Percentiles rank a stretch among this genome's conserved stretches.
Conservation (phyloP, 2,888 invertebrate genomes). For the Byasa hedistus region DNA sequence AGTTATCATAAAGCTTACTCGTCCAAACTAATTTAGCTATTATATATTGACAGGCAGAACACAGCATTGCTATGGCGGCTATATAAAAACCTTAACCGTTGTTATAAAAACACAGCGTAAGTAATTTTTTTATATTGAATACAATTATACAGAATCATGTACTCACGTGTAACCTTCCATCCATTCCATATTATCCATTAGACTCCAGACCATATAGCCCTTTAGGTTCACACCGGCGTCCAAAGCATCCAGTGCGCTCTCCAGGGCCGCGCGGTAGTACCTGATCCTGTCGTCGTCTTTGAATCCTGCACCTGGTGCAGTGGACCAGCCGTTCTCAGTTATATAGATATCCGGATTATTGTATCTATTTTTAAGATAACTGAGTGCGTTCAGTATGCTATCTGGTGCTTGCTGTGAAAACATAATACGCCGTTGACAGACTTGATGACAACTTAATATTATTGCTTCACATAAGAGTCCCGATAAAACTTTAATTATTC, state of each 20-base stretch:
- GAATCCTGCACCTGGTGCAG: slow-evolving; percentile 44
- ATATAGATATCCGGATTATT: slow-evolving; percentile 77
- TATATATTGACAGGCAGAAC: too few relatives aligned
- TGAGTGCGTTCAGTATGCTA: slow-evolving; percentile 78
- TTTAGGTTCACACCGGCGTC: slow-evolving; percentile 68
- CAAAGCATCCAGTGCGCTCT: slow-evolving; percentile 62
- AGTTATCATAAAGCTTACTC: too few relatives aligned
- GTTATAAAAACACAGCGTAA: not conserved
- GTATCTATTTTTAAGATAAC: slow-evolving; percentile 69
- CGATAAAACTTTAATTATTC: too few relatives aligned
- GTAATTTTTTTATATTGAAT: too few relatives aligned
- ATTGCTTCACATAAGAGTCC: too few relatives aligned
- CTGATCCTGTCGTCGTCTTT: slow-evolving; percentile 68
- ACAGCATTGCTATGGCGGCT: too few relatives aligned
- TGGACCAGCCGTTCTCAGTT: slow-evolving; percentile 82
- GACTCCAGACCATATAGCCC: slow-evolving; percentile 82
- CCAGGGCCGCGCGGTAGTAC: slow-evolving; percentile 66
- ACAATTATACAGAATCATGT: not conserved
- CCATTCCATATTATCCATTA: slow-evolving; percentile 85
- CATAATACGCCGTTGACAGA: not conserved
- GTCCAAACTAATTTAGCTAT: too few relatives aligned
- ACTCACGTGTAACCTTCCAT: slow-evolving; percentile 76
- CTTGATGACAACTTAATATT: too few relatives aligned
- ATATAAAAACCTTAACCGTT: too few relatives aligned
- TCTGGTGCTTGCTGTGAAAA: slow-evolving; percentile 70